A percentile compares a stretch with the other conserved stretches of the same genome.
Evolutionary conservation across 2,113 vertebrate species (phyloP).

Genomic region (Stictonetta naevosa): DNA sequence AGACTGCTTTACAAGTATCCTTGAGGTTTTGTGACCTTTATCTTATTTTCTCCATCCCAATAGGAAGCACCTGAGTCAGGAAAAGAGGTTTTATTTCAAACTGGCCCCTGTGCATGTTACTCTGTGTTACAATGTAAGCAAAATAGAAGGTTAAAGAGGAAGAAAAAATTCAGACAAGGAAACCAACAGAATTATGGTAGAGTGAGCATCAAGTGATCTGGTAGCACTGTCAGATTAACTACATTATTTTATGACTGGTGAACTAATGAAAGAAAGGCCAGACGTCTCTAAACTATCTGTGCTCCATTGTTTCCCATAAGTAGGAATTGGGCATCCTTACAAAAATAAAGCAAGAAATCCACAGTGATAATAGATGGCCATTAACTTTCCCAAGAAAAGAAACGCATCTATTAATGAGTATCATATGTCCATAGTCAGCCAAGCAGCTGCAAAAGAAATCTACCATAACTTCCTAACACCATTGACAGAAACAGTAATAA

Average conservation of each 20-base stretch:
- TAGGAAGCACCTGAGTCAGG: not conserved
- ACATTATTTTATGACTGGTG: not conserved
- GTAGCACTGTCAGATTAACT: not conserved
- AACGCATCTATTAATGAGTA: not conserved
- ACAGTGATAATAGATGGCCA: not conserved
- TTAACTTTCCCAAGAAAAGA: not conserved
- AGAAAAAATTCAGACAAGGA: not conserved
- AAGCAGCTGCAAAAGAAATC: not conserved
- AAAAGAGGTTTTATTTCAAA: not conserved
- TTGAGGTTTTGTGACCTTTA: not conserved
- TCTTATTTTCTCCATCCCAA: not conserved
- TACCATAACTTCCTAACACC: not conserved
- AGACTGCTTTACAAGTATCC: not conserved
- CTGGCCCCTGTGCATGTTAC: not conserved
- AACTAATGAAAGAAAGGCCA: not conserved
- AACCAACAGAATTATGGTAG: not conserved
- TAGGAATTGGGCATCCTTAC: not conserved
- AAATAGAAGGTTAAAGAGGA: not conserved
- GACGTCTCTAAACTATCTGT: not conserved
- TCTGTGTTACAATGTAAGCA: not conserved
- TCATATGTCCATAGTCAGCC: rapidly evolving
- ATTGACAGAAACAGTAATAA: not conserved
- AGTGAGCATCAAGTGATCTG: not conserved
- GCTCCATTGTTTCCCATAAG: not conserved
- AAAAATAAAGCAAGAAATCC: not conserved